A percentile compares a stretch with the other conserved stretches of the same genome.
These are phyloP conservation scores for Neodiprion virginianus DNA, from an alignment of 1,140 invertebrate species.

Conservation along the genomic window DNA sequence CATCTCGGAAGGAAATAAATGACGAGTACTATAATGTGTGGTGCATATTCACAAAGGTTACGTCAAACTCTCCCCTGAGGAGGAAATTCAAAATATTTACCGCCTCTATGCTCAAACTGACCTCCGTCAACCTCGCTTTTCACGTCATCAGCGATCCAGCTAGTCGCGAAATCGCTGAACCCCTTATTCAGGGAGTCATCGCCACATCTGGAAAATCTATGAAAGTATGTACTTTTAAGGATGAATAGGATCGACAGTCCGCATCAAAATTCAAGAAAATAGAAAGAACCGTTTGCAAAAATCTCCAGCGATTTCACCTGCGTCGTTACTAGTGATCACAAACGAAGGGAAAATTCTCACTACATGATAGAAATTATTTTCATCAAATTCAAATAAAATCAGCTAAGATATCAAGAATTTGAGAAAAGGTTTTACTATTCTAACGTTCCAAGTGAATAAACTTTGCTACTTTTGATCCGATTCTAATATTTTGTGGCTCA, in stretches of 20 bases:
- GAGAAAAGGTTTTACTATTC: too few species aligned
- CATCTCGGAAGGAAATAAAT: neutral
- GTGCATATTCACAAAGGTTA: slow-evolving; percentile 69
- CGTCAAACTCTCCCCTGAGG: slow-evolving; percentile 65
- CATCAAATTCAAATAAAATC: too few species aligned
- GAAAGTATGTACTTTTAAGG: slow-evolving; percentile 44
- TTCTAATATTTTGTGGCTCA: too few species aligned
- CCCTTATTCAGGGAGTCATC: slow-evolving; percentile 61
- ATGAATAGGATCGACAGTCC: neutral
- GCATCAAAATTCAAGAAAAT: neutral
- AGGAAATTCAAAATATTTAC: slow-evolving; percentile 68
- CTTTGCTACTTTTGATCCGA: too few species aligned
- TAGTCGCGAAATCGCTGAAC: slow-evolving; percentile 69
- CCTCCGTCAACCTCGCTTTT: slow-evolving; percentile 65
- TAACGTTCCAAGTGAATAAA: too few species aligned
- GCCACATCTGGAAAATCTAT: slow-evolving; percentile 54
- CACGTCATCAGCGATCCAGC: slow-evolving; percentile 74
- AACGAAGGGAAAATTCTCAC: too few species aligned
- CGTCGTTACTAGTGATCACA: too few species aligned
- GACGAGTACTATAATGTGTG: slow-evolving; percentile 54
- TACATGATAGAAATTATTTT: too few species aligned
- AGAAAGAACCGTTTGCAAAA: neutral
- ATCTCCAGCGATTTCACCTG: too few species aligned
- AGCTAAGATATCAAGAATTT: too few species aligned
- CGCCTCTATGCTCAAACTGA: slow-evolving; percentile 63